Conservation (phyloP, 1,140 invertebrate genomes). For the Drosophila virilis region DNA sequence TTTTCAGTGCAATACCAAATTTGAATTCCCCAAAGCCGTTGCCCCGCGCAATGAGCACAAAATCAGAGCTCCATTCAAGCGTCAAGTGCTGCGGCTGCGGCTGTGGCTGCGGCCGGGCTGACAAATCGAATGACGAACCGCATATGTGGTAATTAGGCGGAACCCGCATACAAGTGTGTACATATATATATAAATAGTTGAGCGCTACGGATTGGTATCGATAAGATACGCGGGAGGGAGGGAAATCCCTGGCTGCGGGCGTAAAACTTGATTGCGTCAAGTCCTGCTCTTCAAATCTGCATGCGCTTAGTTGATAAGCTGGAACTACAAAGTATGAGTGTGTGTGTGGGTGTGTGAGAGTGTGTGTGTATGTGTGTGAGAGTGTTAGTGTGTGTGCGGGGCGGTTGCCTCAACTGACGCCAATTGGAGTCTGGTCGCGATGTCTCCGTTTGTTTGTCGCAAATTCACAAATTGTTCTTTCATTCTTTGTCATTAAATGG, state of each 20-base stretch:
- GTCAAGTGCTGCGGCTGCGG: too few species aligned
- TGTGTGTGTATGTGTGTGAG: not conserved
- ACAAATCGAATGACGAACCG: slow-evolving; percentile 26
- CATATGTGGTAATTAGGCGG: slow-evolving; percentile 7
- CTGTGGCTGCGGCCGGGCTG: not conserved
- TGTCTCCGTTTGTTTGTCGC: slow-evolving; percentile 80
- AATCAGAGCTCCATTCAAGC: slow-evolving; percentile 3
- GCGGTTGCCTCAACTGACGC: slow-evolving; percentile 36
- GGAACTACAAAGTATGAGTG: not conserved
- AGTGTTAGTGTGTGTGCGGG: slow-evolving; percentile 1
- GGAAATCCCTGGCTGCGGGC: not conserved
- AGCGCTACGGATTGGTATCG: not conserved
- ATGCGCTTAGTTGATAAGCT: slow-evolving; percentile 25
- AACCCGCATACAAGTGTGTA: slow-evolving; percentile 15
- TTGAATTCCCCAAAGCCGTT: not conserved
- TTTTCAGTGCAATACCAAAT: slow-evolving; percentile 35
- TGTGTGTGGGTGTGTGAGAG: not conserved
- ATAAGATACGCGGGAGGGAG: not conserved
- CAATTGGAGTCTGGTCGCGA: slow-evolving; percentile 80
- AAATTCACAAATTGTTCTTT: slow-evolving; percentile 80
- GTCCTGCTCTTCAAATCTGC: slow-evolving; percentile 20
- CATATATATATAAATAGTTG: not conserved
- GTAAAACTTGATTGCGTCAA: slow-evolving; percentile 6
- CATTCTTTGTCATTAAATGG: slow-evolving; percentile 79
- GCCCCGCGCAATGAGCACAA: not conserved